Percentiles rank a stretch among this genome's conserved stretches.
phyloP scores from a whole-genome alignment of 2,113 vertebrate genomes.

The Megalops atlanticus region DNA sequence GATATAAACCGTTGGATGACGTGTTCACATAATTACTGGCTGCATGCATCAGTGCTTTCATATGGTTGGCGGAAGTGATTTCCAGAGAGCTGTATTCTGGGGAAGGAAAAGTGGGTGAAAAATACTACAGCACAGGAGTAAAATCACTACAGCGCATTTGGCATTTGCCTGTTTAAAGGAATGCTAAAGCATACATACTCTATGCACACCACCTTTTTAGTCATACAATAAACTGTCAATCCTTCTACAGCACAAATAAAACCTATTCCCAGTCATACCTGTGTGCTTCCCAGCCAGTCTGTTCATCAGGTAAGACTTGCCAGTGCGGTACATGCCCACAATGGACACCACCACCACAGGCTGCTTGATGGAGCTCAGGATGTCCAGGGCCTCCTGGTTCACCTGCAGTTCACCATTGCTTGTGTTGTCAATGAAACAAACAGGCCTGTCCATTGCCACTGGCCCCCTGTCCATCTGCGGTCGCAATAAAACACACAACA shows the following conservation, averaged over 20 bases:
- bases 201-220: too few relatives aligned
- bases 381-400: slow-evolving; percentile 10
- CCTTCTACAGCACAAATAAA: too few relatives aligned
- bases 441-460: slow-evolving; percentile 3
- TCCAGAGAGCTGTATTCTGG: too few relatives aligned
- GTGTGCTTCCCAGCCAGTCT: slow-evolving; percentile 38
- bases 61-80: too few relatives aligned
- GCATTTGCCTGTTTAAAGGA: too few relatives aligned
- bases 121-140: too few relatives aligned
- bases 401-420: slow-evolving; percentile 3
- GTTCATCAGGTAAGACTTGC: slow-evolving; percentile 52
- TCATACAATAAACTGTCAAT: neutral
- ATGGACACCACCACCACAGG: slow-evolving; percentile 47
- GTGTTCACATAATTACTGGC: too few relatives aligned
- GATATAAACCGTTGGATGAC: too few relatives aligned
- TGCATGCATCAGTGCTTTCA: too few relatives aligned
- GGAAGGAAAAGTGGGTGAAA: too few relatives aligned
- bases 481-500: neutral
- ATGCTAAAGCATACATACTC: too few relatives aligned
- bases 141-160: too few relatives aligned
- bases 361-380: slow-evolving; percentile 35
- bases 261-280: slow-evolving; percentile 19
- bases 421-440: slow-evolving; percentile 22
- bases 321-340: slow-evolving; percentile 36
- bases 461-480: neutral